A percentile compares a stretch with the other conserved stretches of the same genome.
These are phyloP conservation scores for Orthonychiurus folsomi DNA, from an alignment of 2,888 invertebrate species.

Conservation along the genomic window DNA sequence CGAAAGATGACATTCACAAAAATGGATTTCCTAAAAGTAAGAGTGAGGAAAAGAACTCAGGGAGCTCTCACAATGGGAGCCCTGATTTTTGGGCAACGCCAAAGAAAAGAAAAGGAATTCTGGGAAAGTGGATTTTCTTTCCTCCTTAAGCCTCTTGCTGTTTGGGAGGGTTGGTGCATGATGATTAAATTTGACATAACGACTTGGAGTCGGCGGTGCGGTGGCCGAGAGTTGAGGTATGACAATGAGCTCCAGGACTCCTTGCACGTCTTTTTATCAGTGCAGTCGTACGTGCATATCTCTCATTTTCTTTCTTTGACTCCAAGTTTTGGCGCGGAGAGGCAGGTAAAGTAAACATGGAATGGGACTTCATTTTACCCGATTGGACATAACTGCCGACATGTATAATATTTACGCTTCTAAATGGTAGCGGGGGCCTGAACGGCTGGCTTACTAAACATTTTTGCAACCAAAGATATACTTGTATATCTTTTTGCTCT, in stretches of 20 bases:
- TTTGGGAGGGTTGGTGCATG: conserved; percentile 1
- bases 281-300: not conserved
- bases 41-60: not conserved
- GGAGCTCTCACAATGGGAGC: not conserved
- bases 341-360: not conserved
- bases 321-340: not conserved
- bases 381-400: not conserved
- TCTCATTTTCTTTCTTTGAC: too few relatives aligned
- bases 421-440: too few relatives aligned
- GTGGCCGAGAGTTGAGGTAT: not conserved
- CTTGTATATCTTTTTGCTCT: too few relatives aligned
- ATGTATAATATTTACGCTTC: not conserved
- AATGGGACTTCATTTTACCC: not conserved
- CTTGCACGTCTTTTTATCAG: too few relatives aligned
- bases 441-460: too few relatives aligned
- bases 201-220: not conserved
- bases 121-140: conserved; percentile 4
- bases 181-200: conserved; percentile 21
- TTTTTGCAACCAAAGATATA: too few relatives aligned
- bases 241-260: too few relatives aligned
- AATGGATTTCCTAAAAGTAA: not conserved
- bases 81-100: too few relatives aligned
- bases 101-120: not conserved
- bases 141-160: conserved; percentile 3
- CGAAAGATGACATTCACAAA: not conserved